These are phyloP conservation scores for Morelia viridis DNA, from an alignment of 2,797 vertebrate species.

Conservation along the genomic window DNA sequence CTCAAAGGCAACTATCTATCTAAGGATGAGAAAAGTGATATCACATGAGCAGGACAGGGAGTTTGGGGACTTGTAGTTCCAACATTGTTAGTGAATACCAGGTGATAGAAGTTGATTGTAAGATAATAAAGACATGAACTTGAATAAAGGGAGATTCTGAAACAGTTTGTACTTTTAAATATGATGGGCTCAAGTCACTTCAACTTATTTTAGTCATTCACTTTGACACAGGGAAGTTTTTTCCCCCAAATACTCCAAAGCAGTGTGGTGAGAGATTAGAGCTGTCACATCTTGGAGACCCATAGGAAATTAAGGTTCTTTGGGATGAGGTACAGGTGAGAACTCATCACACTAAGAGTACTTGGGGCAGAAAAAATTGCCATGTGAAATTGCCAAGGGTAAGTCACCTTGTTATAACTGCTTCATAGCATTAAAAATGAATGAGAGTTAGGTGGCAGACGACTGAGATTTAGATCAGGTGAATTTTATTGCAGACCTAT, in stretches of 20 bases:
- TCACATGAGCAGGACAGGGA: not conserved
- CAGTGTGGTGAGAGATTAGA: not conserved
- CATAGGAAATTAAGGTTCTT: not conserved
- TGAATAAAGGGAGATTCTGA: not conserved
- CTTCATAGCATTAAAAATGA: not conserved
- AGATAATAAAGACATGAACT: not conserved
- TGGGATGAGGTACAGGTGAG: not conserved
- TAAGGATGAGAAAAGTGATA: not conserved
- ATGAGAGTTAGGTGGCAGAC: not conserved
- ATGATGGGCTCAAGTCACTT: not conserved
- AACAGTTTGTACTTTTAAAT: not conserved
- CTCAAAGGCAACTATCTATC: not conserved
- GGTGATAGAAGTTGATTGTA: not conserved
- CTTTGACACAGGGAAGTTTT: not conserved
- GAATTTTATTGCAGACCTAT: constrained; percentile 9
- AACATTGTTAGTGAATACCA: not conserved
- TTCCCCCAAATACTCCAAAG: not conserved
- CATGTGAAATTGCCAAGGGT: not conserved
- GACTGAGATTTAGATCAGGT: constrained; percentile 15
- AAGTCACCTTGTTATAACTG: constrained; percentile 10
- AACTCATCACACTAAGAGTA: not conserved
- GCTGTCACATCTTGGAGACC: not conserved
- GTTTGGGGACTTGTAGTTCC: not conserved
- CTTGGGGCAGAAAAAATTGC: not conserved
- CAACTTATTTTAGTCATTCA: not conserved